These are phyloP conservation scores for Thalassarche chlororhynchos DNA, from an alignment of 2,113 vertebrate genomes.

Conservation along the genomic window DNA sequence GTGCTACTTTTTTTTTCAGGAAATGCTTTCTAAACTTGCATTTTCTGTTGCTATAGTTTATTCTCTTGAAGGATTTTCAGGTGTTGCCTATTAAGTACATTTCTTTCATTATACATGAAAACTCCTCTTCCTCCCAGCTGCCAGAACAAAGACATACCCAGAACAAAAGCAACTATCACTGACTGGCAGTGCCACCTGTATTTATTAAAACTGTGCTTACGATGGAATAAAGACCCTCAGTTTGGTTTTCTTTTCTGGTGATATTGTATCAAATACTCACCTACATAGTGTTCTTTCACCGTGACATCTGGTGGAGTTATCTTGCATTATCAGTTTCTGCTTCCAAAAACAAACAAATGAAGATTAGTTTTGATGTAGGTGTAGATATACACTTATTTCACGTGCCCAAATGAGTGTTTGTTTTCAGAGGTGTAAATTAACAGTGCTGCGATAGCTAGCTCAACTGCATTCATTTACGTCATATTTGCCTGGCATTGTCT, in stretches of 20 bases:
- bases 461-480: background rate
- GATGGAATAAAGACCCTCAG: background rate
- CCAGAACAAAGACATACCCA: constrained; percentile 60
- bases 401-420: background rate
- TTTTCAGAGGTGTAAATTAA: constrained; percentile 1
- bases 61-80: constrained; percentile 38
- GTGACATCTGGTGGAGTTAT: background rate
- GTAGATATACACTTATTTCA: background rate
- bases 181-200: constrained; percentile 58
- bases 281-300: background rate
- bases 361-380: background rate
- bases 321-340: background rate
- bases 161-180: constrained; percentile 17
- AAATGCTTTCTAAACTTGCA: constrained; percentile 24
- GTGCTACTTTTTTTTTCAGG: background rate
- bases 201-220: constrained; percentile 36
- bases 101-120: constrained; percentile 55
- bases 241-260: constrained; percentile 21
- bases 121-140: constrained; percentile 58
- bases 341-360: background rate
- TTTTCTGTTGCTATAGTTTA: constrained; percentile 32
- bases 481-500: background rate
- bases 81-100: constrained; percentile 55
- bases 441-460: background rate
- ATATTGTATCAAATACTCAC: background rate